Percentiles rank a stretch among this genome's conserved stretches.
Conservation (phyloP, 2,113 vertebrate genomes). For the Triplophysa tibetana region DNA sequence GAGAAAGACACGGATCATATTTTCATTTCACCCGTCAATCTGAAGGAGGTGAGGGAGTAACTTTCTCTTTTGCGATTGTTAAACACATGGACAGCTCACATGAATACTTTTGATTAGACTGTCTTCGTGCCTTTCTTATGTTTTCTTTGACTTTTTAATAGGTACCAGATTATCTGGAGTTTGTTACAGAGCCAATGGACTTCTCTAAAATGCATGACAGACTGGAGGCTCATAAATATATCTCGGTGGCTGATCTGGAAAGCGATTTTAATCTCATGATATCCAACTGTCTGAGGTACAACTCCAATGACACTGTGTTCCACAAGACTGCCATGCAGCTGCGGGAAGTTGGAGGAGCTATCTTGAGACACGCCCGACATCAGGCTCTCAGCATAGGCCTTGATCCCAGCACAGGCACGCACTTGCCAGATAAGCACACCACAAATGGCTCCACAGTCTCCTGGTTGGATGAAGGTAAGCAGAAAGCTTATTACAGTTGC, state of each 20-base stretch:
- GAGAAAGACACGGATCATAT: conserved; percentile 93
- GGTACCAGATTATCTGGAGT: conserved; percentile 99
- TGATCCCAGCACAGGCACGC: conserved; percentile 87
- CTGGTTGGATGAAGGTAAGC: conserved; percentile 95
- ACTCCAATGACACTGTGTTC: conserved; percentile 97
- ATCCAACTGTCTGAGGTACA: conserved; percentile 98
- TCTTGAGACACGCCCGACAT: conserved; percentile 87
- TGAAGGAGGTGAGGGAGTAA: conserved; percentile 83
- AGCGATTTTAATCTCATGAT: conserved; percentile 97
- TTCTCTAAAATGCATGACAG: conserved; percentile 95
- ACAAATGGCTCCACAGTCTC: conserved; percentile 86
- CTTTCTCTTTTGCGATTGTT: too few species aligned
- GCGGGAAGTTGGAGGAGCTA: conserved; percentile 87
- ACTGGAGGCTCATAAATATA: conserved; percentile 92
- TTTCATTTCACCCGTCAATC: conserved; percentile 89
- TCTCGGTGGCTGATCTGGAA: conserved; percentile 89
- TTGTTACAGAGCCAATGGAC: conserved; percentile 98
- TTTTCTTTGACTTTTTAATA: conserved; percentile 51
- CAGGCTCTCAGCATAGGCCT: conserved; percentile 91
- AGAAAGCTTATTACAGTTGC: neutral
- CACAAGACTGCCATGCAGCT: conserved; percentile 90
- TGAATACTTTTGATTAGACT: too few species aligned
- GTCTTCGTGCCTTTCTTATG: neutral
- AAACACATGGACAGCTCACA: too few species aligned
- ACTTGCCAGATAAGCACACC: conserved; percentile 87